Conservation (phyloP, 1,140 invertebrate genomes). For the Trichogramma pretiosum region DNA sequence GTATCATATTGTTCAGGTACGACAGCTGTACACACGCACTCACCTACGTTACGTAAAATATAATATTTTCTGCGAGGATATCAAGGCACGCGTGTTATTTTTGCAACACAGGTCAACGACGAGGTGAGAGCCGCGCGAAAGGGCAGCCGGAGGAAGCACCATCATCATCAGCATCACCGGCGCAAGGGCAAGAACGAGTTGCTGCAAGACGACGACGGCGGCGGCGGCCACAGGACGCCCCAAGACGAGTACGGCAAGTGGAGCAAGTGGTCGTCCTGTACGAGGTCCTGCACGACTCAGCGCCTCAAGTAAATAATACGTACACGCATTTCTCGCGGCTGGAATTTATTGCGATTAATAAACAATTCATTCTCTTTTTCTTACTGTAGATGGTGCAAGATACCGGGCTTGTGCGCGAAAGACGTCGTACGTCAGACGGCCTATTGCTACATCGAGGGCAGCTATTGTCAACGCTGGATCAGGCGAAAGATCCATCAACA, state of each 20-base stretch:
- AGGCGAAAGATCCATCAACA: slow-evolving; percentile 49
- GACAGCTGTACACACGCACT: no score
- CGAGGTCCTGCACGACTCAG: slow-evolving; percentile 50
- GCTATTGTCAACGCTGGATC: slow-evolving; percentile 68
- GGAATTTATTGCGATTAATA: neutral
- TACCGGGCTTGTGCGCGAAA: slow-evolving; percentile 61
- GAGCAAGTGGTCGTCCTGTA: slow-evolving; percentile 56
- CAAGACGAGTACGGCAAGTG: slow-evolving; percentile 48
- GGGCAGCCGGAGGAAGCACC: no score
- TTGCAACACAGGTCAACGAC: no score
- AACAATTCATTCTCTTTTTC: neutral
- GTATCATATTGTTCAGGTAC: slow-evolving; percentile 39
- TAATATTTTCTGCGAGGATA: no score
- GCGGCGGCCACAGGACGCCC: no score
- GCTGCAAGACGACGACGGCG: no score
- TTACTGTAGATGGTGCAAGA: slow-evolving; percentile 58
- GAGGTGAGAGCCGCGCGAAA: no score
- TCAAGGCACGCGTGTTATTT: no score
- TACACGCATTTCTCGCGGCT: slow-evolving; percentile 1
- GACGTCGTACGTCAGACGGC: slow-evolving; percentile 70
- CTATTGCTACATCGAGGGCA: slow-evolving; percentile 74
- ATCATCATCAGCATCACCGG: no score
- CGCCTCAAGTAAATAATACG: slow-evolving; percentile 42
- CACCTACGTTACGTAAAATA: no score
- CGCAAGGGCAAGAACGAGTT: no score